Conservation (phyloP, 2,888 invertebrate genomes). For the Panorpa germanica region DNA sequence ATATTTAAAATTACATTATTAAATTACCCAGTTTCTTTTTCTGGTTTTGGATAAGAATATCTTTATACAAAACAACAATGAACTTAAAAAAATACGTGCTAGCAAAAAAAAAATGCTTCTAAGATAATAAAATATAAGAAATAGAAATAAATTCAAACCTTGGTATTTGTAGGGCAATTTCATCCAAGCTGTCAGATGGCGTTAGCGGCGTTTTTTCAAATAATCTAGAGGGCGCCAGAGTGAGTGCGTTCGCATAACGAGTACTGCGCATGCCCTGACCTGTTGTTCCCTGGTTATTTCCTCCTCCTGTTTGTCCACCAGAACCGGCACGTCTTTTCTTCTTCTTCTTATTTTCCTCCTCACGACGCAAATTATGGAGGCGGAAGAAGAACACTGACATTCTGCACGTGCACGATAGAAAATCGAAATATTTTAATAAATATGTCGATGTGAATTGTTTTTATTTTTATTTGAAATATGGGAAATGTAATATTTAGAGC, state of each 20-base stretch:
- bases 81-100: slow-evolving; percentile 4
- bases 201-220: slow-evolving; percentile 71
- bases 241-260: slow-evolving; percentile 39
- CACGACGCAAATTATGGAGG: slow-evolving; percentile 75
- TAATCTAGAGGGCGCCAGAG: slow-evolving; percentile 58
- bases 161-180: slow-evolving; percentile 82
- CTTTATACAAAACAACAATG: neutral
- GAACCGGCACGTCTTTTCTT: slow-evolving; percentile 27
- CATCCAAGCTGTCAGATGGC: slow-evolving; percentile 77
- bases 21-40: no score
- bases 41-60: no score
- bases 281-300: slow-evolving; percentile 22
- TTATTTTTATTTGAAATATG: no score
- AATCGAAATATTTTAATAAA: no score
- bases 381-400: slow-evolving; percentile 95
- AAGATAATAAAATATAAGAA: slow-evolving; percentile 4
- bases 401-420: slow-evolving; percentile 30
- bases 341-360: slow-evolving; percentile 57
- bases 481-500: no score
- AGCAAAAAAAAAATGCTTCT: no score
- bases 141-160: slow-evolving; percentile 36
- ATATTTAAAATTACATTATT: no score
- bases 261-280: slow-evolving; percentile 20
- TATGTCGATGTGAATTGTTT: no score
- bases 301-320: slow-evolving; percentile 17